Evolutionary conservation across 1,140 invertebrate genomes (phyloP), one percentile per base, ranked within the genome.

Genomic region (Linepithema humile): DNA sequence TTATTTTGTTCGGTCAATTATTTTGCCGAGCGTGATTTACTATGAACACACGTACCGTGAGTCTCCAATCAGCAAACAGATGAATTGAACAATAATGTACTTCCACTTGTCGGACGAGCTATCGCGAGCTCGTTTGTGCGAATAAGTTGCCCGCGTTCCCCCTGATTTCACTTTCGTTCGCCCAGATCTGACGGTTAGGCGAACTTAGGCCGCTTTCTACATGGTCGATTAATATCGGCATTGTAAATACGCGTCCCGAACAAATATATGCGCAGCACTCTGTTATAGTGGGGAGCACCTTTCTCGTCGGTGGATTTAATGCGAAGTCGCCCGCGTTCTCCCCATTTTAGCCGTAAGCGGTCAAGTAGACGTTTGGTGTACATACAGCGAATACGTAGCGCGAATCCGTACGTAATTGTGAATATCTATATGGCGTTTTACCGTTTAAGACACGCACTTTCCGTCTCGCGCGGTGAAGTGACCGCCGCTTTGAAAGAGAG

Each of bases 261-360:
- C 91, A 90, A 91, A 91, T 92, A 90, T 94, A 92, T 93, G 92
- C 93, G 89, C 85, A 93, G 90, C 93, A 92, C 92, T 94, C 77
- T 92, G 91, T 93, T 90, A 90, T 91, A 86, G 72, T 48, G 62
- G 84, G 90, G 90, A 89, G 88, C 88, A 87, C 91, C 92, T 92
- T 91, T 91, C 88, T 91, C 88, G 89, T 91, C 85, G 64, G 55
- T 53, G 85, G 59, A 89, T 85, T 75, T 86, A 75, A 86, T 73
- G 87, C 84, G 86, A 89, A 86, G 84, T 59, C 62, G 60, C n/a
- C 48, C 60, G 17, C 23, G 1, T 38, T 9, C 62, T 6, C 12
- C 43, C 77, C 82, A 88, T 90, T 40, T 80, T 83, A 86, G 88
- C 84, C 88, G 72, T 73, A 53, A 77, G 82, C 73, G 87, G 75